Percentiles rank a stretch among this genome's conserved stretches.
phyloP scores from a whole-genome alignment of 2,888 invertebrate genomes.

The Oasisia sp. region DNA sequence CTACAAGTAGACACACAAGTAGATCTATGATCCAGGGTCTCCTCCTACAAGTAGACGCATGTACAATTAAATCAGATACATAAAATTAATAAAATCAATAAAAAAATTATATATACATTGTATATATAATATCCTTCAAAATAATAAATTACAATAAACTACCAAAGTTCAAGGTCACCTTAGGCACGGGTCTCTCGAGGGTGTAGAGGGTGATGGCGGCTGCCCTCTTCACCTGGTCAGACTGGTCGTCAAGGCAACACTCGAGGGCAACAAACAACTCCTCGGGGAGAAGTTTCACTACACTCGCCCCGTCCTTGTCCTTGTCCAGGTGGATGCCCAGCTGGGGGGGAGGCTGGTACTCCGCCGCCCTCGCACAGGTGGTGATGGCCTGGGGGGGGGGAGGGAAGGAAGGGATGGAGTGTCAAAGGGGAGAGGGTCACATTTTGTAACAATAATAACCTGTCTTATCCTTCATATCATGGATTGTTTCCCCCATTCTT shows the following conservation, averaged over 20 bases:
- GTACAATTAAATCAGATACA: too few species aligned
- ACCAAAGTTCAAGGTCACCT: neutral
- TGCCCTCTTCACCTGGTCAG: constrained; percentile 58
- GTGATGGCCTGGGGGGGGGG: constrained; percentile 50
- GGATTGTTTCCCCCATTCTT: too few species aligned
- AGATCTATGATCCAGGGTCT: too few species aligned
- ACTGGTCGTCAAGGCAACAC: constrained; percentile 61
- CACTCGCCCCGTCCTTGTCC: neutral
- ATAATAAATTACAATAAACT: neutral
- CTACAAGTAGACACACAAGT: too few species aligned
- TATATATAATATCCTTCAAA: too few species aligned
- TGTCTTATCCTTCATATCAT: too few species aligned
- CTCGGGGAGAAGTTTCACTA: constrained; percentile 51
- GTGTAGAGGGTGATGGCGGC: constrained; percentile 64
- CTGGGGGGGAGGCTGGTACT: constrained; percentile 53
- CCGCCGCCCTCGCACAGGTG: constrained; percentile 60
- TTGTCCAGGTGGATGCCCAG: constrained; percentile 42
- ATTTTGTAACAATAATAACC: too few species aligned
- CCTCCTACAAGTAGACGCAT: too few species aligned
- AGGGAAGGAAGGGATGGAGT: neutral
- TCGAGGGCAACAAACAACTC: constrained; percentile 60
- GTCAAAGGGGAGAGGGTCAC: neutral
- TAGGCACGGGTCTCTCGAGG: constrained; percentile 51
- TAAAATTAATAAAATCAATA: too few species aligned
- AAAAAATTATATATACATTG: too few species aligned